Evolutionary conservation across 2,113 vertebrate species (phyloP).

Genomic region (Ceratotherium simum): DNA sequence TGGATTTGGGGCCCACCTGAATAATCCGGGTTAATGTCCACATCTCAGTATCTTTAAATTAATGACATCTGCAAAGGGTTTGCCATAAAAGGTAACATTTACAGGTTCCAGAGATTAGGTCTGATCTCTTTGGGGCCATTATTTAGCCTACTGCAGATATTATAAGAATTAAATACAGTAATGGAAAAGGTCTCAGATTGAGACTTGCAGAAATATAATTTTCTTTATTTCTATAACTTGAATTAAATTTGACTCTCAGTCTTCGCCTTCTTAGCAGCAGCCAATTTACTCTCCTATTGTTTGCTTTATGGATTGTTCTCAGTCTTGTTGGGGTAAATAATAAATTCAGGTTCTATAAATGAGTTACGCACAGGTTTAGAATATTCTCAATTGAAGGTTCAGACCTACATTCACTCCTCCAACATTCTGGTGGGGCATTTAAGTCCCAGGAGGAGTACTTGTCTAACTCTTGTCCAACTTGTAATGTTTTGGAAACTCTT

Average conservation of each 20-base stretch:
- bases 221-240: conserved; percentile 52
- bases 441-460: neutral
- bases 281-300: neutral
- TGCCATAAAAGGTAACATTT: neutral
- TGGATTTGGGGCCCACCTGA: neutral
- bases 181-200: neutral
- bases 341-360: neutral
- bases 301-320: neutral
- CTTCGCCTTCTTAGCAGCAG: neutral
- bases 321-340: neutral
- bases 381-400: neutral
- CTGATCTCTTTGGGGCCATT: neutral
- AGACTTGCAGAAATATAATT: neutral
- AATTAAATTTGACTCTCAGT: neutral
- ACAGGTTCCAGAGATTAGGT: neutral
- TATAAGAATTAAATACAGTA: neutral
- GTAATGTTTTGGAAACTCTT: conserved; percentile 22
- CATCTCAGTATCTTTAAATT: neutral
- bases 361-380: neutral
- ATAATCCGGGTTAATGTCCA: neutral
- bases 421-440: neutral
- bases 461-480: neutral
- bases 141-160: neutral
- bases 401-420: neutral
- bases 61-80: neutral